These are phyloP conservation scores for Knipowitschia caucasica DNA, from an alignment of 2,797 vertebrate genomes.

Conservation along the genomic window DNA sequence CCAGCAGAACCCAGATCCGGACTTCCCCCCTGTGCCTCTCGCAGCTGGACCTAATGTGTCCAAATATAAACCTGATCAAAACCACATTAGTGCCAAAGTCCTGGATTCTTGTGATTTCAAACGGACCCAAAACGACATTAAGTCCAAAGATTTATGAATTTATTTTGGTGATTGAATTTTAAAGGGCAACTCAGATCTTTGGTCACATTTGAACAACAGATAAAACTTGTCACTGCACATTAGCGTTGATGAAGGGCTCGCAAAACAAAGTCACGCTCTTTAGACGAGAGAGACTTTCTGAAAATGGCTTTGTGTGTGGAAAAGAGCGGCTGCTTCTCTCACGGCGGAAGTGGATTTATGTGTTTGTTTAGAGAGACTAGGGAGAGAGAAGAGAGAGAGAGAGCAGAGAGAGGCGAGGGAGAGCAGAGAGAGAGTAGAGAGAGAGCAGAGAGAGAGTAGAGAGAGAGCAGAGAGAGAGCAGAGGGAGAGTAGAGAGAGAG, in stretches of 20 bases:
- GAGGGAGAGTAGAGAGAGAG: too few relatives aligned
- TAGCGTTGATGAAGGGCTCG: neutral
- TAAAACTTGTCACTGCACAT: constrained; percentile 1
- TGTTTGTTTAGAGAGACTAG: too few relatives aligned
- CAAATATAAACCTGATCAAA: neutral
- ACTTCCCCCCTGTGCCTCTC: neutral
- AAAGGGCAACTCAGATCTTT: constrained; percentile 3
- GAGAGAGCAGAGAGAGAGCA: too few relatives aligned
- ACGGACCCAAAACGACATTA: too few relatives aligned
- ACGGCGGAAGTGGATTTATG: too few relatives aligned
- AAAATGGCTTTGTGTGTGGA: too few relatives aligned
- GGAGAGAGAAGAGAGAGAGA: too few relatives aligned
- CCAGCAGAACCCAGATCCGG: neutral
- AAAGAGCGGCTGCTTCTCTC: too few relatives aligned
- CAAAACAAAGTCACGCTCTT: constrained; percentile 4
- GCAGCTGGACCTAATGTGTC: neutral
- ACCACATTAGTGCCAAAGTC: neutral
- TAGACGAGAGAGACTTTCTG: too few relatives aligned
- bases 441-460: too few relatives aligned
- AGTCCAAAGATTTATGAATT: neutral
- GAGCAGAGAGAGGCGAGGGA: too few relatives aligned
- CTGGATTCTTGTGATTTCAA: neutral
- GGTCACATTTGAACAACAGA: constrained; percentile 8
- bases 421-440: too few relatives aligned
- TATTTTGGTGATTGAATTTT: constrained; percentile 2